Conservation (phyloP, 2,113 vertebrate genomes). For the Isichthys henryi region DNA sequence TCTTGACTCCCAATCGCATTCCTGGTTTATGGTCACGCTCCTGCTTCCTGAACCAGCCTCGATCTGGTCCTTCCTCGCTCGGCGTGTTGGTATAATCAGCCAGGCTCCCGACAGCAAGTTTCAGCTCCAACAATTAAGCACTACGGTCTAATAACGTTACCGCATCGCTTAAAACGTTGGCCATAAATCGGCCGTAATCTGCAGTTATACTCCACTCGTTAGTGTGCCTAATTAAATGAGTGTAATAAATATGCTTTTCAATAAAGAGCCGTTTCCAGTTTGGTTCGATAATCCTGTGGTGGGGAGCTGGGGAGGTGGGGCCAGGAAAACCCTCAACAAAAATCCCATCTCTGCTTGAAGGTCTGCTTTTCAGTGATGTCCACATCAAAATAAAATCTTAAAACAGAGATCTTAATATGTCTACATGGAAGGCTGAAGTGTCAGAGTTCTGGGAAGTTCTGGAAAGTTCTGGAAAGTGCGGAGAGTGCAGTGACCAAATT, state of each 20-base stretch:
- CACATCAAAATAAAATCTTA: neutral
- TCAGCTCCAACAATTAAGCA: neutral
- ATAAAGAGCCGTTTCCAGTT: neutral
- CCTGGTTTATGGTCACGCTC: neutral
- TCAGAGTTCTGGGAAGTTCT: neutral
- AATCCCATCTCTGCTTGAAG: neutral
- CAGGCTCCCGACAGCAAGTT: neutral
- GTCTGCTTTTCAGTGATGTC: neutral
- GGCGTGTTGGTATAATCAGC: neutral
- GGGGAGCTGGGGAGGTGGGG: neutral
- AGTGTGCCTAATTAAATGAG: slow-evolving; percentile 13
- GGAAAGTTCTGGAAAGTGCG: neutral
- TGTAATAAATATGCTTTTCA: slow-evolving; percentile 1
- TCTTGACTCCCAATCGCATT: neutral
- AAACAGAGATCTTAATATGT: neutral
- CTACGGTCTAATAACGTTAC: neutral
- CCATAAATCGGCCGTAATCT: slow-evolving; percentile 7
- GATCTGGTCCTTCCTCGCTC: neutral
- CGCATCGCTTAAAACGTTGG: neutral
- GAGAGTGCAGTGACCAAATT: neutral
- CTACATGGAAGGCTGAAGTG: neutral
- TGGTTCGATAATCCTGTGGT: neutral
- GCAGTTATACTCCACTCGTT: slow-evolving; percentile 11
- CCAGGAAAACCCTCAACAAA: neutral
- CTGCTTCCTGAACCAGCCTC: neutral